phyloP scores from a whole-genome alignment of 2,797 vertebrate species.

The Pipistrellus nathusii region DNA sequence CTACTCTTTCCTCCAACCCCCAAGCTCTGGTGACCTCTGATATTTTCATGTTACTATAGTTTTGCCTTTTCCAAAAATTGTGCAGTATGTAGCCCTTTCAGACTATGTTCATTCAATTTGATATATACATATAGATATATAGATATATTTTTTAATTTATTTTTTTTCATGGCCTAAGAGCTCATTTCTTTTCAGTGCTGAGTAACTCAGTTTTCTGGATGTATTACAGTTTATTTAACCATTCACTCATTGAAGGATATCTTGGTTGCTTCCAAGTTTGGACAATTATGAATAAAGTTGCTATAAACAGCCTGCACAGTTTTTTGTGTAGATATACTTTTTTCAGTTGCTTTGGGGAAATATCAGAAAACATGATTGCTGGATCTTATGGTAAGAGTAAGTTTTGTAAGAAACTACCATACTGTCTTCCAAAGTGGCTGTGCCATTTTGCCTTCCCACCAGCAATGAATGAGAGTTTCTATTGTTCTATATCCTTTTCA shows the following conservation, averaged over 20 bases:
- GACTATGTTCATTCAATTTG: neutral
- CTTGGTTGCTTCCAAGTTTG: neutral
- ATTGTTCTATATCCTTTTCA: neutral
- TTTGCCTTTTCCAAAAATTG: constrained; percentile 9
- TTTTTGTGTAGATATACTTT: neutral
- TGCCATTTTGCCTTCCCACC: neutral
- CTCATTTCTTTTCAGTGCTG: neutral
- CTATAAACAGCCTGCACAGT: neutral
- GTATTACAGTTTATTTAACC: neutral
- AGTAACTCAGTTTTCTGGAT: neutral
- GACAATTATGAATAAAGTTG: neutral
- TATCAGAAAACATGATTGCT: neutral
- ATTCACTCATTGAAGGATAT: neutral
- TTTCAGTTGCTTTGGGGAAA: neutral
- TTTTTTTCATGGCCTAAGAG: neutral
- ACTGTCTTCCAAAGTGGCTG: neutral
- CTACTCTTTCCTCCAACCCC: neutral
- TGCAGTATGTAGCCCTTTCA: neutral
- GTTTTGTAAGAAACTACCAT: neutral
- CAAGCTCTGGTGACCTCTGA: neutral
- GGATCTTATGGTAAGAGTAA: neutral
- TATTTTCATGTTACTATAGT: neutral
- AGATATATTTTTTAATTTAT: too few relatives aligned
- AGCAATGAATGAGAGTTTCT: neutral
- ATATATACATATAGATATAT: neutral